Evolutionary conservation across 2,888 invertebrate species (phyloP).

Genomic region (Thyatira batis): DNA sequence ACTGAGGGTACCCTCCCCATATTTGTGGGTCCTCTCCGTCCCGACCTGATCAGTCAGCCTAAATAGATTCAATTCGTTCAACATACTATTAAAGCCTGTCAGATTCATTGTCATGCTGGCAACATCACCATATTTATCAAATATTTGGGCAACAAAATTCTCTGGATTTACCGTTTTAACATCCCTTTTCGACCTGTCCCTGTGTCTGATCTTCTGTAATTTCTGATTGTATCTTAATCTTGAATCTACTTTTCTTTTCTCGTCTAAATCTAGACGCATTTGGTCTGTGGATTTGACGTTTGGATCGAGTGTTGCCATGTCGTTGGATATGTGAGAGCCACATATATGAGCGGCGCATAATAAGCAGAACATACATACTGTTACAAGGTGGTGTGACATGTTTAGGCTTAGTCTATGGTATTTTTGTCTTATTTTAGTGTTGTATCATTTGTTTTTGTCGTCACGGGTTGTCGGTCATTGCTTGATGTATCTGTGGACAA

Average conservation of each 20-base stretch:
- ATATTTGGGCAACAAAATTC: conserved; percentile 85
- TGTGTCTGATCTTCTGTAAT: conserved; percentile 49
- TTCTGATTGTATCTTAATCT: conserved; percentile 52
- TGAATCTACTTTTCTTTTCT: conserved; percentile 38
- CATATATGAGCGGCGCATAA: conserved; percentile 91
- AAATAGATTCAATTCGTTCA: conserved; percentile 82
- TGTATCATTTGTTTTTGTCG: background rate
- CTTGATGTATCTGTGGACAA: conserved; percentile 46
- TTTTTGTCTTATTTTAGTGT: conserved; percentile 34
- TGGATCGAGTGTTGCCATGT: conserved; percentile 43
- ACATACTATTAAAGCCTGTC: conserved; percentile 86
- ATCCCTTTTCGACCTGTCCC: conserved; percentile 49
- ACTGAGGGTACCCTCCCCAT: conserved; percentile 45
- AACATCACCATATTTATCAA: conserved; percentile 85
- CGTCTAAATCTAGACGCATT: conserved; percentile 43
- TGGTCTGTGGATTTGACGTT: conserved; percentile 38
- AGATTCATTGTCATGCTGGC: conserved; percentile 84
- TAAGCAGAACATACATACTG: conserved; percentile 92
- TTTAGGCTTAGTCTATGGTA: conserved; percentile 38
- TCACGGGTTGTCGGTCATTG: conserved; percentile 1
- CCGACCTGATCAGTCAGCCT: conserved; percentile 74
- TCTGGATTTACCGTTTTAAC: conserved; percentile 69
- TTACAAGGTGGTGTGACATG: conserved; percentile 84
- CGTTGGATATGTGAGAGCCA: conserved; percentile 85
- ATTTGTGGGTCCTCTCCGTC: conserved; percentile 40